Evolutionary conservation across 2,113 vertebrate species (phyloP), one percentile per base, ranked within the genome.

Genomic region (Plectropomus leopardus): DNA sequence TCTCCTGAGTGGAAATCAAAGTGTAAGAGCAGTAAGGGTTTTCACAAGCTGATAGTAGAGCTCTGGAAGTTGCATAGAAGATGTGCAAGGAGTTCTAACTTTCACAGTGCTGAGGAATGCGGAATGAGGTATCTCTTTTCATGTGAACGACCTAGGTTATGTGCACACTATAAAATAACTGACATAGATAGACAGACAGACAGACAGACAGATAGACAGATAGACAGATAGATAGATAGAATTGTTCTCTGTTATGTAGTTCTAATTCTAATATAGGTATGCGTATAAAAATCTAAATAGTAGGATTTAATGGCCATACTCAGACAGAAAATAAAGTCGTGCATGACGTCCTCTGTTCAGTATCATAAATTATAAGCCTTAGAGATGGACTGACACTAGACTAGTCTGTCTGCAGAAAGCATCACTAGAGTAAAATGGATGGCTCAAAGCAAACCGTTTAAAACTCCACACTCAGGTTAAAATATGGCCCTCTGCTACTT

Each of bases 341-440:
- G 26, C 4, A 26, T 23, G 40, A 26, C 40, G 28, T 64, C 40
- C 40, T 14, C 23, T 5, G 23, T 6, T 11, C 8, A 19, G 23
- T 45, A 28, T 63, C 32, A 78, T 61, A 14, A 51, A 63, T 36
- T 30, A 28, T 5, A 36, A 57, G 24, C 3, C 30, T 47, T 64
- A 32, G 48, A 36, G 15, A 58, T 30, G 26, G 17, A 45, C 19
- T 24, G 60, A 54, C 40, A 58, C 19, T 14, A 21, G 36, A 28
- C 30, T 21, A 15, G 40, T 53, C 30, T 32, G 48, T 23, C 34
- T 75, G 36, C 23, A 47, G 16, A 72, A 24, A 67, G 55, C 34
- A 40, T 51, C 10, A 40, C 42, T 68, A 24, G 4, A 48, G 70
- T 45, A 28, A 79, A 84, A 59, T 68, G n/a, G 21, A 72, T 53